Percentiles rank a stretch among this genome's conserved stretches.
phyloP scores from a whole-genome alignment of 1,140 invertebrate genomes.

The Scaptodrosophila lebanonensis region DNA sequence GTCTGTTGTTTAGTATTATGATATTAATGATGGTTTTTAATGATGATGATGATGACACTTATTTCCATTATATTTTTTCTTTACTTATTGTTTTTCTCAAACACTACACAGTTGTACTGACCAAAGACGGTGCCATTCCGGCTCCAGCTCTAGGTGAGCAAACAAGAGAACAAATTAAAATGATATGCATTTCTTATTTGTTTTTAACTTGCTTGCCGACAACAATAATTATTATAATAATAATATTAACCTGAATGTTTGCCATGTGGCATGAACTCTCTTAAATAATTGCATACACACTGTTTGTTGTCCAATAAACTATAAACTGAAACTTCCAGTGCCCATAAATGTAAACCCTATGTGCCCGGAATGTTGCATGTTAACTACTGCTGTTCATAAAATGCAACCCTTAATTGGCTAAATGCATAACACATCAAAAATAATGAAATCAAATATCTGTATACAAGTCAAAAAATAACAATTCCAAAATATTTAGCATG shows the following conservation, averaged over 20 bases:
- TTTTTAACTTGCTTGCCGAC: conserved; percentile 33
- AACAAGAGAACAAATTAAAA: conserved; percentile 40
- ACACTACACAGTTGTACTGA: conserved; percentile 82
- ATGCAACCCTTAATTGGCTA: conserved; percentile 35
- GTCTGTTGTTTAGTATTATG: conserved; percentile 25
- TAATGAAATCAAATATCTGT: no score
- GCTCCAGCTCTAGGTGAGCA: conserved; percentile 84
- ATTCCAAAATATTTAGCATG: no score
- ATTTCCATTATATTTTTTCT: conserved; percentile 42
- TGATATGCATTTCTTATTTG: conserved; percentile 23
- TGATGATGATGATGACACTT: conserved; percentile 36
- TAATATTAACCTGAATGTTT: conserved; percentile 11
- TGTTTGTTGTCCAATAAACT: conserved; percentile 23
- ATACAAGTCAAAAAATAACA: no score
- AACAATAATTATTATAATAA: conserved; percentile 11
- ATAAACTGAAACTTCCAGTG: conserved; percentile 12
- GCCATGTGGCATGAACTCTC: background rate
- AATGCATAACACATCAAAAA: conserved; percentile 13
- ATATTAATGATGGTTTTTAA: conserved; percentile 17
- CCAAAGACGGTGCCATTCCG: conserved; percentile 85
- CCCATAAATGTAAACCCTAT: conserved; percentile 18
- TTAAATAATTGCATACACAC: conserved; percentile 11
- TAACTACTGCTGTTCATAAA: conserved; percentile 49
- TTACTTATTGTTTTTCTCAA: conserved; percentile 60
- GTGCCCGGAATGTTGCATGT: conserved; percentile 62